These are phyloP conservation scores for Lasioglossum villosulum DNA, from an alignment of 2,888 invertebrate genomes.

Conservation along the genomic window DNA sequence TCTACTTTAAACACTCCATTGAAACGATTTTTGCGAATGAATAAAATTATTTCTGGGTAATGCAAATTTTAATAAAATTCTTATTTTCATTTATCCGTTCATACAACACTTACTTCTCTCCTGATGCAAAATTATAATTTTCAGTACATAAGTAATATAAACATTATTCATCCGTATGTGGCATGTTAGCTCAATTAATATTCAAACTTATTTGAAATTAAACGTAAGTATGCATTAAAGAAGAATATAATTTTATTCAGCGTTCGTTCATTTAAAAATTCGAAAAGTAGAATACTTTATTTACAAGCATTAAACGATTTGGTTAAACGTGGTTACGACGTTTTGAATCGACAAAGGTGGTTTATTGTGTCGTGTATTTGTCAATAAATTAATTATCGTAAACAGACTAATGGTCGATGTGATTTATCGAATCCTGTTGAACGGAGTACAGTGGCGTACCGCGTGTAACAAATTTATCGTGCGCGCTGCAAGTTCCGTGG, in stretches of 20 bases:
- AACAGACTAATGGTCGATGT: neutral
- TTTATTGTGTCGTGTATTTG: neutral
- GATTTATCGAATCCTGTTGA: conserved; percentile 7
- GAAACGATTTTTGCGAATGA: neutral
- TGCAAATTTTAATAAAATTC: neutral
- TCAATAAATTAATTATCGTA: conserved; percentile 5
- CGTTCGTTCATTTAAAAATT: neutral
- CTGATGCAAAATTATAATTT: neutral
- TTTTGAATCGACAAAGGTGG: neutral
- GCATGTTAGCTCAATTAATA: neutral
- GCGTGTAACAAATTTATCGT: conserved; percentile 24
- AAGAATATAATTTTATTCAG: neutral
- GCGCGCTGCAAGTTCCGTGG: conserved; percentile 6
- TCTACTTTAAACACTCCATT: neutral
- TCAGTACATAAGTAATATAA: neutral
- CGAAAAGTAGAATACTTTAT: neutral
- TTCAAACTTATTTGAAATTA: neutral
- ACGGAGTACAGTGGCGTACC: neutral
- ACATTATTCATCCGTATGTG: neutral
- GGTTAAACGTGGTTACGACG: neutral
- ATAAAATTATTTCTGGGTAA: neutral
- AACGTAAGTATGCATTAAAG: neutral
- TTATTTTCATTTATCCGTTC: neutral
- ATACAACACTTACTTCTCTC: neutral
- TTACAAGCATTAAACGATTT: neutral